Evolutionary conservation across 2,113 vertebrate genomes (phyloP), one percentile per base, ranked within the genome.

Genomic region (Scomber scombrus): DNA sequence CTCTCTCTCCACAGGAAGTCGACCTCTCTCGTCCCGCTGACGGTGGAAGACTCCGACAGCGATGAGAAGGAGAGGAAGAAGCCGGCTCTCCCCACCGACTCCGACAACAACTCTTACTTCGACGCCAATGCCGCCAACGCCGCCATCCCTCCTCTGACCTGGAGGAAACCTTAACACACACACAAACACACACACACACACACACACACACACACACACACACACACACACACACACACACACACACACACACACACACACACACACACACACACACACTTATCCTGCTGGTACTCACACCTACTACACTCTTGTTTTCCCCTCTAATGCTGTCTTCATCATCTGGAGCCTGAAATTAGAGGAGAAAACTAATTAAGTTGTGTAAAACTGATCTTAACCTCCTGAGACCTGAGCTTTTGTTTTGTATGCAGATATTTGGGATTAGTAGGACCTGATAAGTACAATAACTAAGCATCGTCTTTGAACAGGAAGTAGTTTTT

Each of bases 81-180:
- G 18, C 76, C 85, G 2, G 63, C 76, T 23, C 76, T 87, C 0
- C 58, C 85, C 0, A 57, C 75, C 4, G 83, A 90, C 31, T 7
- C 64, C 0, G 85, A 87, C 47, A 12, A 55, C 52, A 83, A 81
- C 2, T 65, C 78, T 5, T 75, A 64, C 73, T 76, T 65, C n/a
- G 79, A 80, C 0, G 31, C 63, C 55, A 88, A 85, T 26, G 56
- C 80, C 11, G n/a, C 75, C 63, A 57, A 85, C 31, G 56, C 80
- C 11, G n/a, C 75, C 63, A 57, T 88, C 75, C 75, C 88, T 12
- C 86, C 88, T 8, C 49, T 86, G 54, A 46, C 78, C 56, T 92
- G 92, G 92, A 94, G 85, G 66, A 94, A 88, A 66, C 84, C 90
- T 23, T 93, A 67, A 89, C 0, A 67, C 74, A 62, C 23, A 14